Evolutionary conservation across 2,113 vertebrate species (phyloP).

Genomic region (Mus spicilegus): DNA sequence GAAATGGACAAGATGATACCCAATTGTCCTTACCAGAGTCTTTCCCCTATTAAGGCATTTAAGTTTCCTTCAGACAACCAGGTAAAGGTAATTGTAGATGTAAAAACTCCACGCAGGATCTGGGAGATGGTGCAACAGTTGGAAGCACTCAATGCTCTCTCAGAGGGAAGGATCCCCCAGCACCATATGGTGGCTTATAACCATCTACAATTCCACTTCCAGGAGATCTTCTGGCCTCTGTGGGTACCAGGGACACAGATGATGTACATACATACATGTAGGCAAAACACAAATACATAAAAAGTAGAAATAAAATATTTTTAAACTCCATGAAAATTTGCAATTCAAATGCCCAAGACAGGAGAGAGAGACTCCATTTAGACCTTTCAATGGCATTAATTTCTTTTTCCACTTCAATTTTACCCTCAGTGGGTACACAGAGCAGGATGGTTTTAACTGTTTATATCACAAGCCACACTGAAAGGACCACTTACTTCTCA

Average conservation of each 20-base stretch:
- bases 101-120: not conserved
- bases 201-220: not conserved
- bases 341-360: not conserved
- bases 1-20: not conserved
- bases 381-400: not conserved
- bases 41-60: not conserved
- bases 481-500: not conserved
- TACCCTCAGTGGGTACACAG: not conserved
- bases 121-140: not conserved
- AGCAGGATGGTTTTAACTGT: not conserved
- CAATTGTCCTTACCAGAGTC: not conserved
- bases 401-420: slow-evolving; percentile 34
- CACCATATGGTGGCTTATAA: not conserved
- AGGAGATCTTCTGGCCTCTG: not conserved
- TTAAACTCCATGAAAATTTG: not conserved
- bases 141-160: not conserved
- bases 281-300: not conserved
- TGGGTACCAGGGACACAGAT: not conserved
- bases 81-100: not conserved
- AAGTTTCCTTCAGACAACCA: not conserved
- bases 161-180: not conserved
- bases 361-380: not conserved
- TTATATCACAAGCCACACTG: not conserved
- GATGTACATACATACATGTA: too few species aligned
- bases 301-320: not conserved